Percentiles rank a stretch among this genome's conserved stretches.
Conservation (phyloP, 2,888 invertebrate species). For the Apamea epomidion region DNA sequence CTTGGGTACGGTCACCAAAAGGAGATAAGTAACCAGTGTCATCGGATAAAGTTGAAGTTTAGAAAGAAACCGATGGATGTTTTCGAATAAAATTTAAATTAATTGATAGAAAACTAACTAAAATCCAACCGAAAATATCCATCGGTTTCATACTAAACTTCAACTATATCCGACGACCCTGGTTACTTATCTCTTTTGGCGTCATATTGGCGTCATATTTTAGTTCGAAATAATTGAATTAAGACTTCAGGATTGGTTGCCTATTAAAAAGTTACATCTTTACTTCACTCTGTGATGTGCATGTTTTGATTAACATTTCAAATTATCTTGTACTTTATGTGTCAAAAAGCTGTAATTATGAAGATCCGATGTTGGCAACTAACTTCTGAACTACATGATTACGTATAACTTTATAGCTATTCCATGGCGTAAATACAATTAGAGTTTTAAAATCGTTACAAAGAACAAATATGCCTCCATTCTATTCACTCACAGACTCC, state of each 20-base stretch:
- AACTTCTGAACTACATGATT: not conserved
- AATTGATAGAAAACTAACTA: too few species aligned
- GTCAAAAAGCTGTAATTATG: not conserved
- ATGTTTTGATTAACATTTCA: too few species aligned
- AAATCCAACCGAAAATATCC: too few species aligned
- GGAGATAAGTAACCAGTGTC: too few species aligned
- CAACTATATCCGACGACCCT: too few species aligned
- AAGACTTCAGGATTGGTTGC: not conserved
- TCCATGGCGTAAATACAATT: not conserved
- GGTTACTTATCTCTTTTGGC: too few species aligned
- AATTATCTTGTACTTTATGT: not conserved
- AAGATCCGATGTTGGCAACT: not conserved
- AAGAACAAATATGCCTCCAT: not conserved
- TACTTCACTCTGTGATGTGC: not conserved
- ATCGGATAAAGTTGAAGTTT: too few species aligned
- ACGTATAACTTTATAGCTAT: not conserved
- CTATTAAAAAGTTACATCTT: not conserved
- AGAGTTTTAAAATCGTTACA: not conserved
- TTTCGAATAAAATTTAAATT: too few species aligned
- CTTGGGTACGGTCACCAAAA: not conserved
- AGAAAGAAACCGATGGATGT: too few species aligned
- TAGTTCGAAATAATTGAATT: not conserved
- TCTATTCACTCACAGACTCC: not conserved
- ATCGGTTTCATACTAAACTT: too few species aligned
- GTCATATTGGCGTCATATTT: too few species aligned